Base-by-base conservation (phyloP, 2,113 vertebrate species). In the Suricata suricatta region DNA sequence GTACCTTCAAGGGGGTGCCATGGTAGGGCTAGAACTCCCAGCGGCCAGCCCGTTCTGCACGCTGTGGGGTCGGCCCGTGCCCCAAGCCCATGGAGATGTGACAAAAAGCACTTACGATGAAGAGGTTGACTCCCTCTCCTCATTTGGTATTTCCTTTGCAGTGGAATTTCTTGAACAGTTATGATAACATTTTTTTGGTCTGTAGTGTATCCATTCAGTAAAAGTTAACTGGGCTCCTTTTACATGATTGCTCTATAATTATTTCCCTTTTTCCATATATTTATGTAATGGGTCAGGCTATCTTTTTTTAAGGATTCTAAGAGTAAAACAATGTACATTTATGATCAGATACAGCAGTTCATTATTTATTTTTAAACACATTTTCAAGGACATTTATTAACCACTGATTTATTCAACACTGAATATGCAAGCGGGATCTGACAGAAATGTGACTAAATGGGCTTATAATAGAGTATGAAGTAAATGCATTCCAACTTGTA, bases 371-470 rank as follows among this genome's bases (percentile, higher is more conserved):
- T 76, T 47, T 79, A 79, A 87, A 80, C 44, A 68, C 63, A 93
- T 83, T 97, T 97, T 50, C 74, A 96, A 83, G 41, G 50, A 76
- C 54, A 60, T 93, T 96, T 97, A 96, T 96, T 96, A 96, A 90
- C 16, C 5, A 72, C 64, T 88, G 89, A 87, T 90, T 96, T 96
- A 77, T 88, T 97, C 64, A 89, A 50, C 0, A 47, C 19, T 90
- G 35, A 81, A 69, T 71, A 96, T 72, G 33, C 33, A 74, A 93
- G 52, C 90, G 21, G 35, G 35, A 84, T 80, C 79, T 97, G 87
- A 88, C 54, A 96, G 33, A 95, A 87, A 80, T 84, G 47, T 68
- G 68, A 88, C 74, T 91, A 92, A 92, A 68, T 63, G 31, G 41
- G 54, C 10, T 76, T 94, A 15, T 77, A 83, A 83, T 72, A 72